These are phyloP conservation scores for Bergia sp. DNA, from an alignment of 92 coral and sea anemone genomes.

Conservation along the genomic window DNA sequence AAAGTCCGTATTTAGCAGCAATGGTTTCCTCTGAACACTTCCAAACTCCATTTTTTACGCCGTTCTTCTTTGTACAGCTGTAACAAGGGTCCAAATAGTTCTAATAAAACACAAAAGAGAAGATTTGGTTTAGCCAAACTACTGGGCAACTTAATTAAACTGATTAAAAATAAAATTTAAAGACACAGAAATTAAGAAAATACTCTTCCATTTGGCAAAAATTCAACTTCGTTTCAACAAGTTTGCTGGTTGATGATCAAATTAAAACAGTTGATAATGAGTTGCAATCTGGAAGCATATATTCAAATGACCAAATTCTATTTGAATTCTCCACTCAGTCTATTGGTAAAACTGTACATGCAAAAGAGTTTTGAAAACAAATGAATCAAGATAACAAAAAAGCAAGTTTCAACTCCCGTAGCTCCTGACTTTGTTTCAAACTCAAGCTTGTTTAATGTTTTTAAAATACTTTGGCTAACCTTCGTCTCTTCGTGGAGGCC, in stretches of 20 bases:
- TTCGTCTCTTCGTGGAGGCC: constrained; percentile 83
- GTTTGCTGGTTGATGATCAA: no score
- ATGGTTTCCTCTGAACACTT: constrained; percentile 67
- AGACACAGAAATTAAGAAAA: neutral
- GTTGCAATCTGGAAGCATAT: neutral
- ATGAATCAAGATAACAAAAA: neutral
- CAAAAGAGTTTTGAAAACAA: neutral
- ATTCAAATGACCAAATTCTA: neutral
- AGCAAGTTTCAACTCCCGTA: neutral
- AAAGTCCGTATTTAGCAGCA: constrained; percentile 70
- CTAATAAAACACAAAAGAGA: constrained; percentile 31
- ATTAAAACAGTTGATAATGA: neutral
- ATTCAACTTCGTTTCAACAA: no score
- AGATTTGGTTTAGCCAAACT: neutral
- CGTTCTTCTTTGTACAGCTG: constrained; percentile 64
- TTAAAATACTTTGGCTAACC: constrained; percentile 42
- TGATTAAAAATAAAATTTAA: no score
- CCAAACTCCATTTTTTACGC: constrained; percentile 53
- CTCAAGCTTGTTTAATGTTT: no score
- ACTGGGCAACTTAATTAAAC: no score
- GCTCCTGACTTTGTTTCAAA: no score
- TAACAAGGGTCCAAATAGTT: constrained; percentile 68
- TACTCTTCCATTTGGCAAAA: neutral
- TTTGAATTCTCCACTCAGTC: neutral
- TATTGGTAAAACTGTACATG: neutral